Percentiles rank a stretch among this genome's conserved stretches.
Conservation (phyloP, 2,888 invertebrate species). For the Venusia cambrica region DNA sequence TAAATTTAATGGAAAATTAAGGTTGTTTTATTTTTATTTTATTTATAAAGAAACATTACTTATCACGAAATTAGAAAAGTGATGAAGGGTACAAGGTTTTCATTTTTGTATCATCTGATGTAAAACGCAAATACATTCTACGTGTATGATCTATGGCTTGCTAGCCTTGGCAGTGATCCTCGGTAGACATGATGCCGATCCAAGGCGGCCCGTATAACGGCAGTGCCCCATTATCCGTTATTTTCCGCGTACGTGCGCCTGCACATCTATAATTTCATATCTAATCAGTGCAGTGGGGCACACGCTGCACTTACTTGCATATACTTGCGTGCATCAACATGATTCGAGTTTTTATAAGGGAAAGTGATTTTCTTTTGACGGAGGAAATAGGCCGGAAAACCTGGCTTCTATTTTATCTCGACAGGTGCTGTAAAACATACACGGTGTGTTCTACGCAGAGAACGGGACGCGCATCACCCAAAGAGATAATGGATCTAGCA, state of each 20-base stretch:
- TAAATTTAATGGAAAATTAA: neutral
- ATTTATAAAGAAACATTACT: too few relatives aligned
- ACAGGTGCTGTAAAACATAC: too few relatives aligned
- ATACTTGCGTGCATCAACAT: slow-evolving; percentile 12
- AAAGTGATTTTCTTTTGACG: slow-evolving; percentile 16
- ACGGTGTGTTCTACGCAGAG: too few relatives aligned
- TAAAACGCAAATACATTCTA: too few relatives aligned
- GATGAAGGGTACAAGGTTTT: too few relatives aligned
- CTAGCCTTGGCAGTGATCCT: slow-evolving; percentile 10
- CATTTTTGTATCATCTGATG: too few relatives aligned
- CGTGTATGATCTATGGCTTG: slow-evolving; percentile 1
- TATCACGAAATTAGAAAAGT: too few relatives aligned
- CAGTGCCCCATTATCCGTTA: slow-evolving; percentile 41
- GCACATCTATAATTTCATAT: slow-evolving; percentile 42
- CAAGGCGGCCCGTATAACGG: slow-evolving; percentile 34
- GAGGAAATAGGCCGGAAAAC: slow-evolving; percentile 16
- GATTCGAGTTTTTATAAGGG: slow-evolving; percentile 12
- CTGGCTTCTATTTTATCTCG: too few relatives aligned
- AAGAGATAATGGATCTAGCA: too few relatives aligned
- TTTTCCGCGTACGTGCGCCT: slow-evolving; percentile 50
- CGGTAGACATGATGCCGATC: slow-evolving; percentile 13
- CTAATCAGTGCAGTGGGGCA: slow-evolving; percentile 44
- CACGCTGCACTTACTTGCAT: slow-evolving; percentile 19
- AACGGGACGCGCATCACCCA: too few relatives aligned
- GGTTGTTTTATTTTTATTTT: too few relatives aligned